Percentiles rank a stretch among this genome's conserved stretches.
These are phyloP conservation scores for Pachycephala philippinensis DNA, from an alignment of 2,113 vertebrate species.

Conservation along the genomic window DNA sequence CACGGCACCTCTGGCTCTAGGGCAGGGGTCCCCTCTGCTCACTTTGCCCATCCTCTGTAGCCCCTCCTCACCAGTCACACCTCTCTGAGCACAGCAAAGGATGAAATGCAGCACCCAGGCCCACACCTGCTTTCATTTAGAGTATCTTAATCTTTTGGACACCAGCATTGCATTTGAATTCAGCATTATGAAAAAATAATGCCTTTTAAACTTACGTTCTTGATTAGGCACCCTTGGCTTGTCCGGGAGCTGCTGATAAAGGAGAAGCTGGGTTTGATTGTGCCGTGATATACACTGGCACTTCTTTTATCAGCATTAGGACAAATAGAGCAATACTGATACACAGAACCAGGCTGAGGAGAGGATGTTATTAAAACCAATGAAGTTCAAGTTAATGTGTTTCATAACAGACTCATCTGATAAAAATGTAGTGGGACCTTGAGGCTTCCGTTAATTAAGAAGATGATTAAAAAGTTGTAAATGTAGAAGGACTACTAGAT, in stretches of 20 bases:
- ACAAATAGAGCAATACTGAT: background rate
- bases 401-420: background rate
- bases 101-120: background rate
- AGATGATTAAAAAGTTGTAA: background rate
- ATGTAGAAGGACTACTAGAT: background rate
- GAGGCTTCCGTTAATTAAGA: background rate
- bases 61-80: background rate
- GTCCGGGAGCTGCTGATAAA: background rate
- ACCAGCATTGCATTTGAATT: background rate
- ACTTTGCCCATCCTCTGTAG: background rate
- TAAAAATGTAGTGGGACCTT: background rate
- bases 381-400: background rate
- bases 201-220: background rate
- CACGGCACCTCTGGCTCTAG: accelerated
- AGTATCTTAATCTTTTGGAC: background rate
- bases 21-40: accelerated
- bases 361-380: background rate
- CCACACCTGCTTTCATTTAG: background rate
- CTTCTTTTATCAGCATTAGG: background rate
- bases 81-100: background rate
- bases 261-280: background rate
- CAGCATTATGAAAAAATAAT: background rate
- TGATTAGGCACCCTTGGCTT: background rate
- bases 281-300: background rate
- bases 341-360: background rate